phyloP scores from a whole-genome alignment of 2,797 vertebrate genomes.

The Naso thynnoides region DNA sequence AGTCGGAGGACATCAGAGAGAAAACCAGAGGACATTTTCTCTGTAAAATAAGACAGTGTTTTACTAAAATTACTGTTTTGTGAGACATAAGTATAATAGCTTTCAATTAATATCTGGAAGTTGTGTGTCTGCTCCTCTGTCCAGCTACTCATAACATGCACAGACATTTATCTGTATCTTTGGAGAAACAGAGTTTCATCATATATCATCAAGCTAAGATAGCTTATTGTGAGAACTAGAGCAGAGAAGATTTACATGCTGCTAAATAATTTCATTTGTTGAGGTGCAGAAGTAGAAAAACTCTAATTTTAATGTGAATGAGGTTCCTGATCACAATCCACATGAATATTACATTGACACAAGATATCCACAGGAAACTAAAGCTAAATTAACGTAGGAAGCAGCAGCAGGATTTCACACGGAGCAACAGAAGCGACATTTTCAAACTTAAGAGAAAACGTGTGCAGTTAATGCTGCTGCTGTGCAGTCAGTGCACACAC shows the following conservation, averaged over 20 bases:
- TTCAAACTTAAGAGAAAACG: too few relatives aligned
- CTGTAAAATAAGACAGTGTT: too few relatives aligned
- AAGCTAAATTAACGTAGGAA: neutral
- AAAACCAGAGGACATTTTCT: too few relatives aligned
- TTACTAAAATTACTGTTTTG: too few relatives aligned
- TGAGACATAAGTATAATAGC: too few relatives aligned
- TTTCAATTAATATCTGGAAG: too few relatives aligned
- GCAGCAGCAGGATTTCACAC: constrained; percentile 1
- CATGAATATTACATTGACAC: neutral
- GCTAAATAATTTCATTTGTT: neutral
- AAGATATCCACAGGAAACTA: neutral
- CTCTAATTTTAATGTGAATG: neutral
- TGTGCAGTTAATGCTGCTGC: too few relatives aligned
- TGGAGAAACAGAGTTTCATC: neutral
- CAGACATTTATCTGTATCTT: neutral
- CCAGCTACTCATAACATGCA: neutral
- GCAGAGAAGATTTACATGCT: neutral
- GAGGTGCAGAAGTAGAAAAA: neutral
- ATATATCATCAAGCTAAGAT: neutral
- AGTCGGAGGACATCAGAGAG: too few relatives aligned
- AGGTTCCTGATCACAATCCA: neutral
- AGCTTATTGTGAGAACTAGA: neutral
- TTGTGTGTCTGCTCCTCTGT: neutral
- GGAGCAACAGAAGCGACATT: too few relatives aligned
- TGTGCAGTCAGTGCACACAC: neutral